Percentiles rank a stretch among this genome's conserved stretches.
Evolutionary conservation across 2,797 vertebrate species (phyloP).

Genomic region (Pachyuromys duprasi): DNA sequence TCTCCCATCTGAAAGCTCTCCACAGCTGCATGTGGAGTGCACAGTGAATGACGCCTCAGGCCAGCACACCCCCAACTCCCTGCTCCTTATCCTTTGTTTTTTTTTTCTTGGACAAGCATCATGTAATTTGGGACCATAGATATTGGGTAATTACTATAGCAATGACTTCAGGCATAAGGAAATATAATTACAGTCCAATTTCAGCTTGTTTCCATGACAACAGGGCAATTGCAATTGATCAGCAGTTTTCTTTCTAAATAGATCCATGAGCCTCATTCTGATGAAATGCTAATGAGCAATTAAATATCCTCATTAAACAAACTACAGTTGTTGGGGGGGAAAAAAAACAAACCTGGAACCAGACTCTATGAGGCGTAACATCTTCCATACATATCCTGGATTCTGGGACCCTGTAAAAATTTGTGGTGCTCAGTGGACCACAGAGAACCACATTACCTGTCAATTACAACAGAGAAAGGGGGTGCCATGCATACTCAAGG

Average conservation of each 20-base stretch:
- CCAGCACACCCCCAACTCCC: background rate
- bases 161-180: conserved; percentile 83
- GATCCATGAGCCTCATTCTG: conserved; percentile 76
- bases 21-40: no score
- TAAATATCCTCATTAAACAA: conserved; percentile 70
- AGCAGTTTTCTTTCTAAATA: conserved; percentile 81
- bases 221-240: conserved; percentile 78
- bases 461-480: background rate
- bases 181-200: conserved; percentile 83
- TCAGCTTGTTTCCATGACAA: conserved; percentile 84
- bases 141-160: conserved; percentile 82
- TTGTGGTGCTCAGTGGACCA: background rate
- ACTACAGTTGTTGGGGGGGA: conserved; percentile 36
- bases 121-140: conserved; percentile 77
- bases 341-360: conserved; percentile 25
- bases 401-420: conserved; percentile 15
- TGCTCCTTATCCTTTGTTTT: conserved; percentile 56
- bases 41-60: background rate
- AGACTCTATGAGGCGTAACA: background rate
- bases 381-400: background rate
- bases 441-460: background rate
- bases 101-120: conserved; percentile 67
- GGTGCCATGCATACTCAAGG: background rate
- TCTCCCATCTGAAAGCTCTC: background rate
- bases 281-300: conserved; percentile 78